Percentiles rank a stretch among this genome's conserved stretches.
Conservation (phyloP, 2,888 invertebrate genomes). For the Hyposoter didymator region DNA sequence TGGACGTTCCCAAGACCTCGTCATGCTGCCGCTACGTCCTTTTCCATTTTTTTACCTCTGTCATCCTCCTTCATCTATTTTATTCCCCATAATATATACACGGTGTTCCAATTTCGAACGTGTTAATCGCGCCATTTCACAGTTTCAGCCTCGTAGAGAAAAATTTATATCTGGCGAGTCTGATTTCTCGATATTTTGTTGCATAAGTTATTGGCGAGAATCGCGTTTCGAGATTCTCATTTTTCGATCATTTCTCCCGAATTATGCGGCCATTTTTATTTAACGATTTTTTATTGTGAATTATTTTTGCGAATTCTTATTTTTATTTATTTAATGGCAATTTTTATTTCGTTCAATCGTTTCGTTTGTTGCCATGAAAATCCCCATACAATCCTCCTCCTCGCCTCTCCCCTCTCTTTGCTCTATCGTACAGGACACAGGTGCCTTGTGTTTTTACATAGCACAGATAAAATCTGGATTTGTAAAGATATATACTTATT, state of each 20-base stretch:
- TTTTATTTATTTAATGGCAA: not conserved
- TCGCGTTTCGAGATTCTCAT: no score
- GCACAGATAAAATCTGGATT: not conserved
- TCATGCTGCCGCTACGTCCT: conserved; percentile 31
- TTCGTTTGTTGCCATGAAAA: not conserved
- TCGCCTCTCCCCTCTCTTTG: not conserved
- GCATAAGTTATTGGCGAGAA: no score
- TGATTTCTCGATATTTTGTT: not conserved
- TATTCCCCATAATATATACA: conserved; percentile 1
- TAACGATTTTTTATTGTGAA: not conserved
- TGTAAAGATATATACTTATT: not conserved
- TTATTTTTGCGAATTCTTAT: not conserved
- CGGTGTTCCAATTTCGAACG: conserved; percentile 2
- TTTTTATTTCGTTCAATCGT: not conserved
- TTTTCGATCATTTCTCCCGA: no score
- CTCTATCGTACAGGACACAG: not conserved
- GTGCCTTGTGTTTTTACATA: conserved; percentile 7
- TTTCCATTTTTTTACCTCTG: not conserved
- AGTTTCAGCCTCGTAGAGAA: not conserved
- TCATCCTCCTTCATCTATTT: conserved; percentile 15
- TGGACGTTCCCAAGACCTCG: conserved; percentile 35
- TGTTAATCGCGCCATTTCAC: not conserved
- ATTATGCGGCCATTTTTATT: no score
- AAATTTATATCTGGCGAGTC: not conserved
- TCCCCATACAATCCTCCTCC: not conserved